Evolutionary conservation across 2,888 invertebrate species (phyloP).

Genomic region (Mythimna ferrago): DNA sequence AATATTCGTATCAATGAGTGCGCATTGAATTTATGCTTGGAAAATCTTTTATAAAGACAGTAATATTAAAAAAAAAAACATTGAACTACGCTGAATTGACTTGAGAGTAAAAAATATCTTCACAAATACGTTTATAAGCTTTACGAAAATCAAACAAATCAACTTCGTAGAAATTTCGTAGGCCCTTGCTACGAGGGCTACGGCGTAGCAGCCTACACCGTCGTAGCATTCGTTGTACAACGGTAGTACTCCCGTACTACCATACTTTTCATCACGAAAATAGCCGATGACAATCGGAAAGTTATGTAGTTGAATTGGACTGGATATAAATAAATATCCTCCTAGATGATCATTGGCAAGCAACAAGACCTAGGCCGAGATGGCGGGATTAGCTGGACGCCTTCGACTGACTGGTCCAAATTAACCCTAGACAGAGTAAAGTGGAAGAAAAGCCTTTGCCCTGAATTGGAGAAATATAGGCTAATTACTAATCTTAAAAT

Average conservation of each 20-base stretch:
- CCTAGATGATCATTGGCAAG: no score
- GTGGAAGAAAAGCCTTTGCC: no score
- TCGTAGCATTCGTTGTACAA: constrained; percentile 22
- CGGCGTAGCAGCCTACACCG: constrained; percentile 37
- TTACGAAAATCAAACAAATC: background rate
- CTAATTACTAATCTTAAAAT: no score
- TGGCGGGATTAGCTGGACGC: background rate
- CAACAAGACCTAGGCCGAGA: background rate
- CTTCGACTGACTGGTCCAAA: no score
- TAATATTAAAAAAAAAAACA: background rate
- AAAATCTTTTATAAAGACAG: background rate
- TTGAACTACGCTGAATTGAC: background rate
- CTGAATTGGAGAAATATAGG: no score
- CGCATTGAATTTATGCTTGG: no score
- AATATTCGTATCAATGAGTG: background rate
- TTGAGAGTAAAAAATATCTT: background rate
- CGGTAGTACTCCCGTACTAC: no score
- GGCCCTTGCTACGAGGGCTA: constrained; percentile 29
- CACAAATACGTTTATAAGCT: background rate
- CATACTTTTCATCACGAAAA: no score
- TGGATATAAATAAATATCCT: no score
- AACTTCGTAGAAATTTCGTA: background rate
- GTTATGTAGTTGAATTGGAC: no score
- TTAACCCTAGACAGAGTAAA: no score
- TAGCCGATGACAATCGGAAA: no score